Conservation (phyloP, 2,888 invertebrate genomes). For the Cetonia aurata region DNA sequence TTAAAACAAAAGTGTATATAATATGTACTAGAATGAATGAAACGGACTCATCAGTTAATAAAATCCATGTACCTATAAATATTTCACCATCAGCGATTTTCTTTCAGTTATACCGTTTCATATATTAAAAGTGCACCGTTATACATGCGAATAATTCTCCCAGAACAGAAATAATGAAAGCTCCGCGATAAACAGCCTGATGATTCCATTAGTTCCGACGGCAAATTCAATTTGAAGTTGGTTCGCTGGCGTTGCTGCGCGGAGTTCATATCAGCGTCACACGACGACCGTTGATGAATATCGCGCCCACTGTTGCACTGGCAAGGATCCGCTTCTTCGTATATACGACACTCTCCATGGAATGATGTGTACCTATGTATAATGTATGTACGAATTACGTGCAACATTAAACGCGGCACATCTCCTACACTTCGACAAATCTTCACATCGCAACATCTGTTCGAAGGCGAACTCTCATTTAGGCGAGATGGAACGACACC, state of each 20-base stretch:
- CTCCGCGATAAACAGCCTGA: slow-evolving; percentile 39
- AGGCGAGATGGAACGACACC: too few relatives aligned
- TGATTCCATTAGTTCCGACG: slow-evolving; percentile 41
- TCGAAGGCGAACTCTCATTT: too few relatives aligned
- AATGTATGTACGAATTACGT: background rate
- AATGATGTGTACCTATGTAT: background rate
- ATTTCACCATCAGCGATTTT: background rate
- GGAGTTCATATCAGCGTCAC: slow-evolving; percentile 13
- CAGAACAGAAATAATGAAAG: slow-evolving; percentile 23
- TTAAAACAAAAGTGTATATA: too few relatives aligned
- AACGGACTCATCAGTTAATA: background rate
- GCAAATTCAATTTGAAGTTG: slow-evolving; percentile 43
- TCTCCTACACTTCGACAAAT: slow-evolving; percentile 5
- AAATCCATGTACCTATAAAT: background rate
- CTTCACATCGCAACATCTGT: background rate
- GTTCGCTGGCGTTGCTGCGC: slow-evolving; percentile 14
- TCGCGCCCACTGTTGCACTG: background rate
- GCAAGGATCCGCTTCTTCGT: slow-evolving; percentile 11
- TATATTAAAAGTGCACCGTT: background rate
- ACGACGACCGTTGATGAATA: background rate
- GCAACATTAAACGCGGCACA: slow-evolving; percentile 4
- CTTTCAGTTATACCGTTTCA: background rate
- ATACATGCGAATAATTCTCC: background rate
- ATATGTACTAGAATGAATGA: too few relatives aligned
- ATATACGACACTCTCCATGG: background rate